Conservation (phyloP, 37 sponge, comb jelly and placozoan genomes). For the Beroe forskalii region DNA sequence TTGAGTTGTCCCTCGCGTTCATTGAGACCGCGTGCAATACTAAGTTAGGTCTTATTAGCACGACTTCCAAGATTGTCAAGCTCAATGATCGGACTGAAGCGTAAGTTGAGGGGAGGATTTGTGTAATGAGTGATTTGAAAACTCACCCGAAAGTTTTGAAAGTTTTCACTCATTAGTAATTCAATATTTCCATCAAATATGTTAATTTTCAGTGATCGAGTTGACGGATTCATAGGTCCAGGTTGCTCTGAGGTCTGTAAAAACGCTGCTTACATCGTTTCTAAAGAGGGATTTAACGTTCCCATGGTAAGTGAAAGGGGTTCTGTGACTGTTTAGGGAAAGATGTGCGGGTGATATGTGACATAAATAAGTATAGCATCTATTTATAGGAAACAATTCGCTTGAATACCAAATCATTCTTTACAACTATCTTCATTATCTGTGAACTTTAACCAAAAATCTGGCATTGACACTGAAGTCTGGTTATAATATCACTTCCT, state of each 20-base stretch:
- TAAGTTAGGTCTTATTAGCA: conserved; percentile 1
- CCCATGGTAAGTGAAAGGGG: conserved; percentile 52
- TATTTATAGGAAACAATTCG: too few species aligned
- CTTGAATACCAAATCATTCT: too few species aligned
- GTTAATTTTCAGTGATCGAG: conserved; percentile 64
- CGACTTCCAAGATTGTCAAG: neutral
- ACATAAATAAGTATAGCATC: too few species aligned
- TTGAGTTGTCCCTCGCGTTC: neutral
- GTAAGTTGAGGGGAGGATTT: neutral
- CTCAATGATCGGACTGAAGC: neutral
- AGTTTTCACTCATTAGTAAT: too few species aligned
- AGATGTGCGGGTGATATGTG: too few species aligned
- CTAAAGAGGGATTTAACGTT: conserved; percentile 48
- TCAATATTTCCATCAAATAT: too few species aligned
- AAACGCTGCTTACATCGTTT: conserved; percentile 53
- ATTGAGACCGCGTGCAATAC: neutral
- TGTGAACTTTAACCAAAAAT: too few species aligned
- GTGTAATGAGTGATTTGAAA: neutral
- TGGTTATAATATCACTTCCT: too few species aligned
- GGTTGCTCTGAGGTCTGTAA: conserved; percentile 61
- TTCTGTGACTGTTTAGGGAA: too few species aligned
- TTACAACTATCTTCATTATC: too few species aligned
- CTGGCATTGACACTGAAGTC: too few species aligned
- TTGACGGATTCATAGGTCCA: conserved; percentile 43
- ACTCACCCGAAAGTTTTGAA: too few species aligned